Evolutionary conservation across 1,140 invertebrate genomes (phyloP).

Genomic region (Trypoxylus dichotomus): DNA sequence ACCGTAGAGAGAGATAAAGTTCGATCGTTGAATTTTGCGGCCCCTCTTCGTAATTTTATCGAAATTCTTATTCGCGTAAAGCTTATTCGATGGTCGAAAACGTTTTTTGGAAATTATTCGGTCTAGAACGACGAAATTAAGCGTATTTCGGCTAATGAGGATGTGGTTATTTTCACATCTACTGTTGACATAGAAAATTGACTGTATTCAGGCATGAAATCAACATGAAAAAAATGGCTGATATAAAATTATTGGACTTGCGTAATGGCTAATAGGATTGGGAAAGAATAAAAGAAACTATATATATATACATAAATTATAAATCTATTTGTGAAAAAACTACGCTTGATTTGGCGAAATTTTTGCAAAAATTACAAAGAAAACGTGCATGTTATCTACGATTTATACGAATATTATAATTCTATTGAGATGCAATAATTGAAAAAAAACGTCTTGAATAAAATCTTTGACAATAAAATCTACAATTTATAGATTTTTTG

Average conservation of each 20-base stretch:
- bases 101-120: not conserved
- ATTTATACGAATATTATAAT: no score
- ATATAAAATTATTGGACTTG: constrained; percentile 21
- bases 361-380: no score
- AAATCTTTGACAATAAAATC: no score
- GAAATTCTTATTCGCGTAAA: not conserved
- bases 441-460: no score
- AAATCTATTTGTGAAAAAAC: no score
- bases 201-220: constrained; percentile 6
- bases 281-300: no score
- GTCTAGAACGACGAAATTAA: not conserved
- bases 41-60: not conserved
- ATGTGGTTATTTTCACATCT: constrained; percentile 22
- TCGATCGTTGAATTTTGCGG: not conserved
- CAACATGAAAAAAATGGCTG: not conserved
- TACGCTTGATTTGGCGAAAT: no score
- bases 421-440: no score
- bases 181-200: constrained; percentile 1
- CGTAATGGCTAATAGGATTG: not conserved
- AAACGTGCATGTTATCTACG: no score
- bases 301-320: no score
- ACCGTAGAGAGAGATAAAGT: not conserved
- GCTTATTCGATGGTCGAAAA: not conserved
- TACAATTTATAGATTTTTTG: no score
- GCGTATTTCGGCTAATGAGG: not conserved